A percentile compares a stretch with the other conserved stretches of the same genome.
phyloP scores from a whole-genome alignment of 1,140 invertebrate genomes.

The Drosophila sproati region DNA sequence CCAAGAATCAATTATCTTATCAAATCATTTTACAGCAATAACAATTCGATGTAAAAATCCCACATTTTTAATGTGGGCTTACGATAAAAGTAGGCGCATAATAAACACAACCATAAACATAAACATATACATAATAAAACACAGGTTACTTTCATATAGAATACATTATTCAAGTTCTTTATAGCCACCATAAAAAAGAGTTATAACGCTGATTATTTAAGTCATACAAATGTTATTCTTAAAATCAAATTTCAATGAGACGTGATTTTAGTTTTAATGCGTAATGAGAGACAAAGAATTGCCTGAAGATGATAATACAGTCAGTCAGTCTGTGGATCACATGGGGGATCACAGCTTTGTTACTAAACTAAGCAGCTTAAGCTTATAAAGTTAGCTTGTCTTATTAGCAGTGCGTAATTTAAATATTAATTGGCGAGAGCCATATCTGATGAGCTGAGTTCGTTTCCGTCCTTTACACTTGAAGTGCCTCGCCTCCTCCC shows the following conservation, averaged over 20 bases:
- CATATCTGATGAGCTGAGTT: not conserved
- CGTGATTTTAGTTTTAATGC: not conserved
- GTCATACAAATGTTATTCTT: constrained; percentile 9
- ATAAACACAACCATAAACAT: not conserved
- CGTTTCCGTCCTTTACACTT: not conserved
- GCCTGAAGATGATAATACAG: no score
- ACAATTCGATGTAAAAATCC: not conserved
- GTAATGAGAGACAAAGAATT: not conserved
- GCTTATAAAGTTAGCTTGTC: no score
- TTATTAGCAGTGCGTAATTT: not conserved
- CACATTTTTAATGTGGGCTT: not conserved
- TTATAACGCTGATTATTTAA: no score
- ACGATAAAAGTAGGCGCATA: not conserved
- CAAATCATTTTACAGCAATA: not conserved
- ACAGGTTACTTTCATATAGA: not conserved
- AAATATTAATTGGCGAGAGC: constrained; percentile 1
- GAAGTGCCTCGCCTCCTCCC: not conserved
- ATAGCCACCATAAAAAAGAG: not conserved
- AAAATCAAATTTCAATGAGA: not conserved
- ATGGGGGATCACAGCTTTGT: no score
- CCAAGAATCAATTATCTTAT: constrained; percentile 16
- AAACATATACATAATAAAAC: not conserved
- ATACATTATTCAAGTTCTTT: not conserved
- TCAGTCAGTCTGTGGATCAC: no score
- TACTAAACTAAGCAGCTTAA: no score